These are phyloP conservation scores for Thunnus albacares DNA, from an alignment of 2,797 vertebrate species.

Conservation along the genomic window DNA sequence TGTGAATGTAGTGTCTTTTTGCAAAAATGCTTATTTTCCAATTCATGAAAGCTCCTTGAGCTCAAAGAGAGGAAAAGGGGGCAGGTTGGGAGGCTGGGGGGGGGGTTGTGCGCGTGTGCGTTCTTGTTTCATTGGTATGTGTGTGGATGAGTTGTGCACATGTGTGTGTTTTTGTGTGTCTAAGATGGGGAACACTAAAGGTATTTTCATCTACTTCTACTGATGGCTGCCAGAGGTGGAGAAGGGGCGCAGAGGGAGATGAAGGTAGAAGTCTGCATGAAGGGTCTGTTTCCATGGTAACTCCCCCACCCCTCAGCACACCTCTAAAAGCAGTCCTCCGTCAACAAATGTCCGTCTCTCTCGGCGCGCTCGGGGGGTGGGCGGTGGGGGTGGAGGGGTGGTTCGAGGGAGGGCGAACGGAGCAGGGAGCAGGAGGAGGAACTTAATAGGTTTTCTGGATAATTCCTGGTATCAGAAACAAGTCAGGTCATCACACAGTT, in stretches of 20 bases:
- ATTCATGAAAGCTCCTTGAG: slow-evolving; percentile 53
- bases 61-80: slow-evolving; percentile 17
- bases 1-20: slow-evolving; percentile 32
- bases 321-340: slow-evolving; percentile 84
- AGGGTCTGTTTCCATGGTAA: slow-evolving; percentile 80
- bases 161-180: slow-evolving; percentile 34
- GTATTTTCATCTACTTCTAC: slow-evolving; percentile 69
- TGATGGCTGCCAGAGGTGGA: slow-evolving; percentile 63
- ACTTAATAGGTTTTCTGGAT: slow-evolving; percentile 96
- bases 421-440: slow-evolving; percentile 75
- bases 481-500: slow-evolving; percentile 86
- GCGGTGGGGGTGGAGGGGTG: background rate
- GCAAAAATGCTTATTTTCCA: slow-evolving; percentile 52
- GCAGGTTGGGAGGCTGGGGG: background rate
- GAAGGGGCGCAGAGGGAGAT: slow-evolving; percentile 52
- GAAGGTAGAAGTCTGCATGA: slow-evolving; percentile 69
- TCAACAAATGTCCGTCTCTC: slow-evolving; percentile 85
- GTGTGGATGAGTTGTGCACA: slow-evolving; percentile 50
- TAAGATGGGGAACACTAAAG: slow-evolving; percentile 34
- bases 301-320: slow-evolving; percentile 53
- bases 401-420: slow-evolving; percentile 62
- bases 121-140: slow-evolving; percentile 37
- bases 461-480: slow-evolving; percentile 98
- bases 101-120: background rate
- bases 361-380: slow-evolving; percentile 47